Conservation (phyloP, 2,797 vertebrate genomes). For the Pseudochirops corinnae region DNA sequence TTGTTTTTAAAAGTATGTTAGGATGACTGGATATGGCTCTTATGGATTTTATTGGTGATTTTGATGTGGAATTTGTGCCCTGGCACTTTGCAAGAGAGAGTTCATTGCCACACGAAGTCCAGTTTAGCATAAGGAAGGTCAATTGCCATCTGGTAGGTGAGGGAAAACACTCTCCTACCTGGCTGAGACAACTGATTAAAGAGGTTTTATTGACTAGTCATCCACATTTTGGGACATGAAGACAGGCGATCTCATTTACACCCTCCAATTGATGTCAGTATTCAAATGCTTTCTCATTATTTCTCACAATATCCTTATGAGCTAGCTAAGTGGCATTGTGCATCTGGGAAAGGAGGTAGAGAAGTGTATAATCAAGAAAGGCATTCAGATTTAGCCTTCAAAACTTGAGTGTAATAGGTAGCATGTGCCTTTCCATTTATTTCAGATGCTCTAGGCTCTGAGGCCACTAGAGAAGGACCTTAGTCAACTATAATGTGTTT, state of each 20-base stretch:
- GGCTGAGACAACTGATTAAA: constrained; percentile 6
- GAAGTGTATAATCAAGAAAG: neutral
- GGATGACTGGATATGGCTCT: rapidly evolving
- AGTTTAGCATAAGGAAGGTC: constrained; percentile 52
- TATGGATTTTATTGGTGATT: neutral
- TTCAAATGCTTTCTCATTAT: constrained; percentile 38
- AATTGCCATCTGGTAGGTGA: neutral
- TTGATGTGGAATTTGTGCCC: neutral
- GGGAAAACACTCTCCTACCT: constrained; percentile 31
- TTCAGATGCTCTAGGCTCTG: neutral
- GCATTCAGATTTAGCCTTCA: constrained; percentile 5
- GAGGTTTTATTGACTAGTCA: constrained; percentile 33
- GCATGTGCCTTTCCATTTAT: neutral
- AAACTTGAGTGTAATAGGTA: neutral
- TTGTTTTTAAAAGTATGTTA: neutral
- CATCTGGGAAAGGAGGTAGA: neutral
- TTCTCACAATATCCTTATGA: constrained; percentile 7
- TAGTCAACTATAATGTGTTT: constrained; percentile 49
- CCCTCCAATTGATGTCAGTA: constrained; percentile 27
- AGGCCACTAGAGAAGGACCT: constrained; percentile 4
- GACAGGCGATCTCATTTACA: constrained; percentile 57
- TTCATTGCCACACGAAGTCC: constrained; percentile 35
- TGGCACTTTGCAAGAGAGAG: constrained; percentile 56
- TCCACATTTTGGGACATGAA: neutral
- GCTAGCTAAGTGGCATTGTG: neutral